These are phyloP conservation scores for Pammene fasciana DNA, from an alignment of 2,888 invertebrate species.

Conservation along the genomic window DNA sequence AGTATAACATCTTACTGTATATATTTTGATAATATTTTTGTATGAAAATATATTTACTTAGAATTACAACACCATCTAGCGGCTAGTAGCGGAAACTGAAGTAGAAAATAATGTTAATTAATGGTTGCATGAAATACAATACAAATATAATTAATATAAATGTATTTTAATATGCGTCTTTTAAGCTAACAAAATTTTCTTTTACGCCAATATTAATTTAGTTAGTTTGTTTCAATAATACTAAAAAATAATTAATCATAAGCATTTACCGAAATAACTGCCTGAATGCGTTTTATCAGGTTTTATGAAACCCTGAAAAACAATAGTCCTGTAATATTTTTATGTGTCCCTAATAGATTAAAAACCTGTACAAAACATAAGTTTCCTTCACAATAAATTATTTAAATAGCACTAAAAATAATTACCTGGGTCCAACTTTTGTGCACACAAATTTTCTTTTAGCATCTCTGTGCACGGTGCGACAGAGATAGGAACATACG, in stretches of 20 bases:
- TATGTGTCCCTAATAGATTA: slow-evolving; percentile 28
- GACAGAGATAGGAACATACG: slow-evolving; percentile 15
- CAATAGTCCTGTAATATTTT: slow-evolving; percentile 29
- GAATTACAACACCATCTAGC: slow-evolving; percentile 44
- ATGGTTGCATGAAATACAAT: too few species aligned
- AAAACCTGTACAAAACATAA: slow-evolving; percentile 35
- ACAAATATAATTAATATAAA: too few species aligned
- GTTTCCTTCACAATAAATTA: slow-evolving; percentile 37
- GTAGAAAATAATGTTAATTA: slow-evolving; percentile 4
- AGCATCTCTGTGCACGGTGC: slow-evolving; percentile 19
- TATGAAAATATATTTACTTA: too few species aligned
- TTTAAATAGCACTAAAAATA: slow-evolving; percentile 42
- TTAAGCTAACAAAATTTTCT: too few species aligned
- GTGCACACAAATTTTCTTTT: slow-evolving; percentile 31
- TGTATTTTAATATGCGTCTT: too few species aligned
- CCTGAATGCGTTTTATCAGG: slow-evolving; percentile 4
- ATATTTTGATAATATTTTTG: too few species aligned
- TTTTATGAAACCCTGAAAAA: slow-evolving; percentile 17
- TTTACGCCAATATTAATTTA: too few species aligned
- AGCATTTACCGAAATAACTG: not conserved
- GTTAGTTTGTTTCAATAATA: not conserved
- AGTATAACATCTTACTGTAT: too few species aligned
- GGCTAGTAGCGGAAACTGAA: slow-evolving; percentile 39
- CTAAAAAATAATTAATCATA: slow-evolving; percentile 2
- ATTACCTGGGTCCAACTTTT: slow-evolving; percentile 40